phyloP scores from a whole-genome alignment of 2,888 invertebrate genomes.

The Patella depressa region DNA sequence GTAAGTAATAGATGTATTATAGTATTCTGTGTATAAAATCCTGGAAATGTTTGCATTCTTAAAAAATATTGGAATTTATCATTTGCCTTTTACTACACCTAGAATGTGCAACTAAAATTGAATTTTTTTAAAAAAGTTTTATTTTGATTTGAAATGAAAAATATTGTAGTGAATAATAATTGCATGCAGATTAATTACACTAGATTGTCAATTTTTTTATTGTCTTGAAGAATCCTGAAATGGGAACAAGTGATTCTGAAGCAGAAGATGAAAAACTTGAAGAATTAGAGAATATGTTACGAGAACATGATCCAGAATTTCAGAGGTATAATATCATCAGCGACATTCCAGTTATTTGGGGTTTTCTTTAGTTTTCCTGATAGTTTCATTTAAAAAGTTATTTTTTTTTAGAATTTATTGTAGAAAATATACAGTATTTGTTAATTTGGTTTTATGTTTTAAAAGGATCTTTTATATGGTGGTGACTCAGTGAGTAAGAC shows the following conservation, averaged over 20 bases:
- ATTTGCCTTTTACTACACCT: too few species aligned
- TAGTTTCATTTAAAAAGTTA: too few species aligned
- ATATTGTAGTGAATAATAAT: background rate
- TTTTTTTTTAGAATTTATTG: too few species aligned
- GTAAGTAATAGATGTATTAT: slow-evolving; percentile 52
- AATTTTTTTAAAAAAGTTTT: background rate
- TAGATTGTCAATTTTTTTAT: slow-evolving; percentile 1
- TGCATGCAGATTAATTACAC: background rate
- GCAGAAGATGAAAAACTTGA: slow-evolving; percentile 89
- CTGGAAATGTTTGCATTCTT: too few species aligned
- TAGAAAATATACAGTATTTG: too few species aligned
- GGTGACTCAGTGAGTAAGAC: too few species aligned
- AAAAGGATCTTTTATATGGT: too few species aligned
- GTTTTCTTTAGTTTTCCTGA: background rate
- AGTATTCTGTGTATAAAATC: too few species aligned
- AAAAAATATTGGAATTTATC: too few species aligned
- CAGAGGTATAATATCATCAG: slow-evolving; percentile 62
- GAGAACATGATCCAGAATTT: slow-evolving; percentile 85
- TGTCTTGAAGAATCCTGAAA: slow-evolving; percentile 72
- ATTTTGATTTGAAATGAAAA: slow-evolving; percentile 6
- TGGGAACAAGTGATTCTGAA: slow-evolving; percentile 91
- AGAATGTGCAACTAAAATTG: too few species aligned
- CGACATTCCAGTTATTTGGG: too few species aligned
- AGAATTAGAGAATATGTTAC: slow-evolving; percentile 87
- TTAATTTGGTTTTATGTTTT: too few species aligned